Evolutionary conservation across 1,140 invertebrate genomes (phyloP), one percentile per base, ranked within the genome.

Genomic region (Macrosteles quadrilineatus): DNA sequence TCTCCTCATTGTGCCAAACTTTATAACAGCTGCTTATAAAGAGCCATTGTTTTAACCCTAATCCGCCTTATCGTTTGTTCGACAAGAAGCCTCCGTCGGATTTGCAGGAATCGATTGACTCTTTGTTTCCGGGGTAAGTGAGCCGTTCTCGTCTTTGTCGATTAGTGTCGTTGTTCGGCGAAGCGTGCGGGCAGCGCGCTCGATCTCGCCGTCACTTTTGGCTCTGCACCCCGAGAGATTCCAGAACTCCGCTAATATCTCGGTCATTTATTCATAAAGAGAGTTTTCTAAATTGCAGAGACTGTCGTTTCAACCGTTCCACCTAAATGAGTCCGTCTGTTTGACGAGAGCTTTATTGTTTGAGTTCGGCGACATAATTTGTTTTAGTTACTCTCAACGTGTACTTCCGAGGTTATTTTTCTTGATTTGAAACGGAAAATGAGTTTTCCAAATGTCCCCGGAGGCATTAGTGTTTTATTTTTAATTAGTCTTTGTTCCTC

Each of bases 91-190:
- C 21, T 19, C 47, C n/a, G 59, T 4, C 47, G 29, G 59, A 63
- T 63, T 63, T 31, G 31, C 32, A 1, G 2, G 21, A 23, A 66
- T 66, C 63, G 63, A 66, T 66, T 66, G 23, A 19, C 63, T 43
- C 32, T 66, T 66, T 66, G 63, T 66, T 66, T 66, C 40, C 59
- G 59, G 29, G 17, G 63, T 32, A 29, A 66, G 32, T 27, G 32
- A 31, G 45, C 32, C 63, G 63, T 66, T 32, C 63, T 17, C 1
- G 36, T 66, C 32, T 43, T 43, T 66, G 63, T 66, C 63, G 31
- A 66, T 66, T 66, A 66, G 32, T 43, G 63, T 43, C 63, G 40
- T 11, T 25, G 23, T 14, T n/a, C 27, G 55, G 4, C 55, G 4
- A 25, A 27, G 47, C 47, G 47, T 50, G 47, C 14, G 4, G 14